phyloP scores from a whole-genome alignment of 2,888 invertebrate species.

The Venusia cambrica region DNA sequence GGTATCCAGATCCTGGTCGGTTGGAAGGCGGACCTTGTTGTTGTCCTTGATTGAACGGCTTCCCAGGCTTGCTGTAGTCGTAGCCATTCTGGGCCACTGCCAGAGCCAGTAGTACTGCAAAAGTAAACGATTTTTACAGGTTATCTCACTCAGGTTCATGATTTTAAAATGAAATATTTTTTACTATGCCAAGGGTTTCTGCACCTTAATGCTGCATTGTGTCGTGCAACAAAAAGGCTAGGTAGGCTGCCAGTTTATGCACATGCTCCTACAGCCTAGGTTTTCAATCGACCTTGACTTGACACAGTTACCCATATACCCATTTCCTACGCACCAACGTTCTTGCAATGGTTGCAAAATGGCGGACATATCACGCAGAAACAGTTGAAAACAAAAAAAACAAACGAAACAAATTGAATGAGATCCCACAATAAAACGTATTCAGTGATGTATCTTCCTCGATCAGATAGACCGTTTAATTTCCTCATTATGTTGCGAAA shows the following conservation, averaged over 20 bases:
- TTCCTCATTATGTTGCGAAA: constrained; percentile 29
- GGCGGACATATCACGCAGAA: constrained; percentile 15
- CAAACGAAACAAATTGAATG: constrained; percentile 23
- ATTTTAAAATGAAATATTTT: too few relatives aligned
- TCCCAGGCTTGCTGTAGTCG: constrained; percentile 86
- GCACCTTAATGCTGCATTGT: too few relatives aligned
- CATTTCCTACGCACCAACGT: not conserved
- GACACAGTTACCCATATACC: not conserved
- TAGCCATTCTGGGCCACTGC: constrained; percentile 84
- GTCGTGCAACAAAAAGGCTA: too few relatives aligned
- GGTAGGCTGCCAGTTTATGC: too few relatives aligned
- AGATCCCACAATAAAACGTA: constrained; percentile 25
- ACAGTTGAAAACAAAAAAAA: too few relatives aligned
- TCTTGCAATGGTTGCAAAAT: constrained; percentile 9
- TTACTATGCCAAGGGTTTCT: too few relatives aligned
- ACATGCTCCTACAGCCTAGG: too few relatives aligned
- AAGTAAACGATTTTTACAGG: constrained; percentile 18
- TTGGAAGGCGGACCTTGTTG: constrained; percentile 46
- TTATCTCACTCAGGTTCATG: too few relatives aligned
- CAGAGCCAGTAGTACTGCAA: constrained; percentile 64
- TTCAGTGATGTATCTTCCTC: constrained; percentile 20
- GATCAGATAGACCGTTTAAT: constrained; percentile 23
- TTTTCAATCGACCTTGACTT: not conserved
- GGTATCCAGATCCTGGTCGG: constrained; percentile 37
- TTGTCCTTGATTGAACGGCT: constrained; percentile 75